A percentile compares a stretch with the other conserved stretches of the same genome.
These are phyloP conservation scores for Anoncus sp. DNA, from an alignment of 2,888 invertebrate genomes.

Conservation along the genomic window DNA sequence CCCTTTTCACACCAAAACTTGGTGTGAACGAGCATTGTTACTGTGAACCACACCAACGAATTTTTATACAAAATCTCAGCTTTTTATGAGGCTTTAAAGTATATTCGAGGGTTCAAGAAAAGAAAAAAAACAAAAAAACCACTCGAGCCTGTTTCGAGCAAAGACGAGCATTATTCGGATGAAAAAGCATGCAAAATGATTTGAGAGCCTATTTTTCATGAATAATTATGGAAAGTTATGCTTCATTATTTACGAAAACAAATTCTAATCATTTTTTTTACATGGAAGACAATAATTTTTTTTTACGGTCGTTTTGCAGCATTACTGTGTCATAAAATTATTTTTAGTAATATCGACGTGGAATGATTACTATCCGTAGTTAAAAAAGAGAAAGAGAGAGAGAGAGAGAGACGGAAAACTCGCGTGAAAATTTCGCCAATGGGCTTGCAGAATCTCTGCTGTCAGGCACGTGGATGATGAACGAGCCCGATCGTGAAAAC, in stretches of 20 bases:
- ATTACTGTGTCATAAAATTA: neutral
- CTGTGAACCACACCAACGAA: neutral
- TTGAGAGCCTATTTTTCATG: neutral
- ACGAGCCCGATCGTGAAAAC: constrained; percentile 59
- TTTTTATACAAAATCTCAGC: neutral
- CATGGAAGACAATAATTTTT: too few species aligned
- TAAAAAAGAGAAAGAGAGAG: neutral
- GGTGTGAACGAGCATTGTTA: constrained; percentile 17
- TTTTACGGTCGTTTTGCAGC: too few species aligned
- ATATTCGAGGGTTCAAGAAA: neutral
- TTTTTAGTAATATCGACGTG: neutral
- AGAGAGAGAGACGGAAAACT: constrained; percentile 4
- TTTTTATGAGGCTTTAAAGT: neutral
- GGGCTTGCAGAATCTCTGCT: constrained; percentile 30
- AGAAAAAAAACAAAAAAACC: neutral
- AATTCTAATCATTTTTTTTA: too few species aligned
- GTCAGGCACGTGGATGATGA: constrained; percentile 55
- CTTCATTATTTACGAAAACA: too few species aligned
- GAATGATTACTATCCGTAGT: neutral
- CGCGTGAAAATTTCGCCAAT: constrained; percentile 28
- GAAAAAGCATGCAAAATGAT: neutral
- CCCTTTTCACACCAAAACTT: constrained; percentile 15
- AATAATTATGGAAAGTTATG: too few species aligned
- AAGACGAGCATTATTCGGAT: neutral
- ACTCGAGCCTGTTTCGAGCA: too few species aligned